Base-by-base conservation (phyloP, 2,888 invertebrate species). In the Eupithecia vulgata region DNA sequence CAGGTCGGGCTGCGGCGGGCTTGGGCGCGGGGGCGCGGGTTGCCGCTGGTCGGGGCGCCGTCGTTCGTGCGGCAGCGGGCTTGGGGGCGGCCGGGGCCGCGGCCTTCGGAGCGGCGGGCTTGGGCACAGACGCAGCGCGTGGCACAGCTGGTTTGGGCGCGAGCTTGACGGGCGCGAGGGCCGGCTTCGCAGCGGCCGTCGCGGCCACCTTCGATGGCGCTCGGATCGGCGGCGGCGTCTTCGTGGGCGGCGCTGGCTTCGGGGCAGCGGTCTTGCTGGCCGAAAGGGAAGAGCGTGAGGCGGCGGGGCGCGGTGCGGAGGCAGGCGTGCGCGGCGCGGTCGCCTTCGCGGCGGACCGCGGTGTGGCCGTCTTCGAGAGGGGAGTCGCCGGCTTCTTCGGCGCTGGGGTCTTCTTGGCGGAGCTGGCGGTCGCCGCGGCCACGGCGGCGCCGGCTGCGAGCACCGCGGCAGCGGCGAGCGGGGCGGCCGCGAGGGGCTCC, bases 391-490 rank as follows among this genome's bases (percentile, higher is more conserved):
- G 82, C 0, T 84, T 89, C 71, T 90, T 85, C 7, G 76, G 30
- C 7, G 78, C 35, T 1, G 87, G 80, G 71, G 80, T 67, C 52
- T 82, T 74, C 37, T 81, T 71, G 77, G 87, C 71, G 30, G 80
- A 75, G 61, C 82, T 81, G 30, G 78, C 76, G 21, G 82, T 78
- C 30, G 81, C 85, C 13, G 84, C 84, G 7, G 83, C 84, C 2
- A 80, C 87, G 0, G 78, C 84, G 3, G 80, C 85, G 13, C 82
- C 86, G 37, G 81, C 84, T 0, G 81, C 85, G 48, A 81, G 84
- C n/a, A 82, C 87, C 12, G 88, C 86, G 61, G 86, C 84, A 68
- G 88, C 88, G 62, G 84, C 84, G n/a, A 84, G 83, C 25, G 85
- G 87, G 25, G 85, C 84, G 17, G 84, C 84, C 25, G 85, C 87